Conservation (phyloP, 2,113 vertebrate genomes). For the Upupa epops region DNA sequence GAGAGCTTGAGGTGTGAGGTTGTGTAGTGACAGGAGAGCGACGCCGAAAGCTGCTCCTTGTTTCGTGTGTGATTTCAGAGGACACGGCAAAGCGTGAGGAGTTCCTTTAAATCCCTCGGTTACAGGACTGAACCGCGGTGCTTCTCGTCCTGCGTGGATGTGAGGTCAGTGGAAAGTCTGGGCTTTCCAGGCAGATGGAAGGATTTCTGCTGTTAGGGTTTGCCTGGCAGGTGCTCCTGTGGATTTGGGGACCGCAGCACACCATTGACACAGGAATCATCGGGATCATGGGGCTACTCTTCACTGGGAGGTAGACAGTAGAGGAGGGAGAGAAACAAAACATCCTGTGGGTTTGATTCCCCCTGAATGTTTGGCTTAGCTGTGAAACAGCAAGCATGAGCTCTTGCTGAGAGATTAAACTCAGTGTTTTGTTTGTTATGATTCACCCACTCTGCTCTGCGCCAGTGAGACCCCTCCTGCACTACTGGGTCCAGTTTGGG, state of each 20-base stretch:
- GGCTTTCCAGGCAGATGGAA: background rate
- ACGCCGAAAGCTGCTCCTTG: background rate
- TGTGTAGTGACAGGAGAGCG: background rate
- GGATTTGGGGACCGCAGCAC: background rate
- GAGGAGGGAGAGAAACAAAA: background rate
- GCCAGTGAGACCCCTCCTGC: too few relatives aligned
- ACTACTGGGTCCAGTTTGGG: too few relatives aligned
- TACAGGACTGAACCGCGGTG: background rate
- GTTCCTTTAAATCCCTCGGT: background rate
- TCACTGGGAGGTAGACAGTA: background rate
- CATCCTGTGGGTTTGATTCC: background rate
- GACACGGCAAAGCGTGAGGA: background rate
- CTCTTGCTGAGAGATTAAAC: background rate
- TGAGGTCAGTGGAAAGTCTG: background rate
- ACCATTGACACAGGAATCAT: background rate
- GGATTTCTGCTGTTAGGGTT: background rate
- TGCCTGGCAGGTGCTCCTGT: background rate
- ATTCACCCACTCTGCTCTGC: too few relatives aligned
- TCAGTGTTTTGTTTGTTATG: background rate
- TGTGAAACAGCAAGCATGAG: background rate
- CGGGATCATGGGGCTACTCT: accelerated
- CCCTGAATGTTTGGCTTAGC: background rate
- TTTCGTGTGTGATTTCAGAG: background rate
- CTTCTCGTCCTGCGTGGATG: background rate
- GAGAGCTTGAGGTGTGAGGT: background rate